A percentile compares a stretch with the other conserved stretches of the same genome.
These are phyloP conservation scores for Lepidostoma basale DNA, from an alignment of 1,140 invertebrate genomes.

Conservation along the genomic window DNA sequence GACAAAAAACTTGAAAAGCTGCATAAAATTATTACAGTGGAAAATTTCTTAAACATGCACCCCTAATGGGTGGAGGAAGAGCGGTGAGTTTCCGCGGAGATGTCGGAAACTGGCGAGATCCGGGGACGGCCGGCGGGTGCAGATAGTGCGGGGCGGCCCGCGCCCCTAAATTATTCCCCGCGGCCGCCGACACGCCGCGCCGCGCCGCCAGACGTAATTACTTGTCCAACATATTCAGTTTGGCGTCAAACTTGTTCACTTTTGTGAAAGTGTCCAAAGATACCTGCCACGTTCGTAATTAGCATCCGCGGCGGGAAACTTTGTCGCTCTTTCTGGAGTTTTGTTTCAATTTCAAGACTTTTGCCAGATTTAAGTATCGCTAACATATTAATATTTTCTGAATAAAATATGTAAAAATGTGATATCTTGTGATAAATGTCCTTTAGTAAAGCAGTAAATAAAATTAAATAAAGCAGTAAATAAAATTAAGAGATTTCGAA, in stretches of 20 bases:
- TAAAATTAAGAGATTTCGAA: too few relatives aligned
- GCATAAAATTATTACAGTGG: constrained; percentile 22
- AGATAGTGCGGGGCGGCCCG: background rate
- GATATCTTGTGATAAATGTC: too few relatives aligned
- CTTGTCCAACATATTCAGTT: constrained; percentile 24
- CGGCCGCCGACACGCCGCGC: background rate
- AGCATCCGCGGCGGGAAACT: too few relatives aligned
- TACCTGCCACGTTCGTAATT: too few relatives aligned
- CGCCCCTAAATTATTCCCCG: constrained; percentile 1
- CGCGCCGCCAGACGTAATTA: constrained; percentile 11
- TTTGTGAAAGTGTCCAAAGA: constrained; percentile 2
- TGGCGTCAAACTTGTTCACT: constrained; percentile 4
- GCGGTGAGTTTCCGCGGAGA: background rate
- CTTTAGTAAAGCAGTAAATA: too few relatives aligned
- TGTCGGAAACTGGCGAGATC: constrained; percentile 13
- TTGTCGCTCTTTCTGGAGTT: too few relatives aligned
- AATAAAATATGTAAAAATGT: too few relatives aligned
- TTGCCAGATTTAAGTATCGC: too few relatives aligned
- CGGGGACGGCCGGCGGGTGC: background rate
- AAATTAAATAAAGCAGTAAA: too few relatives aligned
- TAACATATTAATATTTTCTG: too few relatives aligned
- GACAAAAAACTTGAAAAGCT: constrained; percentile 10
- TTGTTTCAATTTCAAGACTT: too few relatives aligned
- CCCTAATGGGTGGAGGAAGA: constrained; percentile 14
- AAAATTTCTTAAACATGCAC: background rate